Evolutionary conservation across 2,888 invertebrate species (phyloP).

Genomic region (Eristalis tenax): DNA sequence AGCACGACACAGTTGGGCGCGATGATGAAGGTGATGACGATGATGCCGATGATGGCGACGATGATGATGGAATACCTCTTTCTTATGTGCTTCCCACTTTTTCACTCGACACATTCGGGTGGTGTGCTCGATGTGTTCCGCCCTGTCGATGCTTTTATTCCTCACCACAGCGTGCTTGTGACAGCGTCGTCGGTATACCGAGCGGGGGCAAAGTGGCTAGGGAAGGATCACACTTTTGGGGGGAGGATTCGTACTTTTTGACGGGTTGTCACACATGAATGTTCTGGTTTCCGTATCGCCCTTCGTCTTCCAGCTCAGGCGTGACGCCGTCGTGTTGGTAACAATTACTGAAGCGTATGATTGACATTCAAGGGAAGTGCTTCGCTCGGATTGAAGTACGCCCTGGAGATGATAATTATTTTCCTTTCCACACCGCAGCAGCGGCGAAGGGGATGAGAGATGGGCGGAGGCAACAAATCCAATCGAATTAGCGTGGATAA

Average conservation of each 20-base stretch:
- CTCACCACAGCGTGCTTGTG: slow-evolving; percentile 24
- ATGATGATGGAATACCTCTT: slow-evolving; percentile 70
- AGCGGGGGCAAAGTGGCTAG: slow-evolving; percentile 11
- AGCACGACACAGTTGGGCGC: slow-evolving; percentile 67
- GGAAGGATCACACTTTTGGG: slow-evolving; percentile 27
- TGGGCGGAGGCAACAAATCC: slow-evolving; percentile 14
- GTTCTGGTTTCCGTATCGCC: slow-evolving; percentile 13
- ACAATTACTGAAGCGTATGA: slow-evolving; percentile 56
- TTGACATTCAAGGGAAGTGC: slow-evolving; percentile 53
- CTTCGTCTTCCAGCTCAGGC: background rate
- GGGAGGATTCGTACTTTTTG: slow-evolving; percentile 49
- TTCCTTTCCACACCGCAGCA: slow-evolving; percentile 8
- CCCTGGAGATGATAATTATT: slow-evolving; percentile 48
- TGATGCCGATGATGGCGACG: slow-evolving; percentile 12
- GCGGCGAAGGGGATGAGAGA: background rate
- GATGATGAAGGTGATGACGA: slow-evolving; percentile 53
- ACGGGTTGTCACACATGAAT: slow-evolving; percentile 57
- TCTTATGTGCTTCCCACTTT: slow-evolving; percentile 46
- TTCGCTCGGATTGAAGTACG: slow-evolving; percentile 25
- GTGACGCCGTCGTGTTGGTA: slow-evolving; percentile 15
- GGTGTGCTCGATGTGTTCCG: slow-evolving; percentile 12
- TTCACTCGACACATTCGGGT: slow-evolving; percentile 44
- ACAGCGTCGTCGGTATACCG: background rate
- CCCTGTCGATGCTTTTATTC: slow-evolving; percentile 34
- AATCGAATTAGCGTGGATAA: slow-evolving; percentile 31